phyloP scores from a whole-genome alignment of 2,888 invertebrate species.

The Auanema freiburgensis region DNA sequence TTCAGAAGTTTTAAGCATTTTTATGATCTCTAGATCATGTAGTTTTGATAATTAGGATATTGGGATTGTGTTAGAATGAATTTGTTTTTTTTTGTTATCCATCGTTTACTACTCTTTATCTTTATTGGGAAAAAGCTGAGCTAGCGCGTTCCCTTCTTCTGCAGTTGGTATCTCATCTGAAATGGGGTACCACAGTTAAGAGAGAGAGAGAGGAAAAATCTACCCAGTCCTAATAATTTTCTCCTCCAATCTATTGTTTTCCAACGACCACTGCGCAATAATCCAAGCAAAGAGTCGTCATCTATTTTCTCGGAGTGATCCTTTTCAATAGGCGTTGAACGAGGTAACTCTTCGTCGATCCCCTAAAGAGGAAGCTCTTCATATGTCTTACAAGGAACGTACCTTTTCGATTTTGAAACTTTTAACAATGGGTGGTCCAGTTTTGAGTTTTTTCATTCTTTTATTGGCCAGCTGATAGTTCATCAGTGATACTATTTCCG shows the following conservation, averaged over 20 bases:
- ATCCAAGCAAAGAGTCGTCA: slow-evolving; percentile 13
- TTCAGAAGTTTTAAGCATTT: no score
- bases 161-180: slow-evolving; percentile 37
- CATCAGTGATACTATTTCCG: no score
- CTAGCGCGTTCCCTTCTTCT: slow-evolving; percentile 38
- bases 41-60: no score
- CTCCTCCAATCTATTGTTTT: slow-evolving; percentile 15
- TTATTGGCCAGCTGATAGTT: no score
- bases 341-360: not conserved
- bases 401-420: slow-evolving; percentile 16
- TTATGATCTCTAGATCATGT: no score
- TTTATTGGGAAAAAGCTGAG: slow-evolving; percentile 27
- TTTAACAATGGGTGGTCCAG: no score
- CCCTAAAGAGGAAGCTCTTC: not conserved
- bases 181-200: slow-evolving; percentile 1
- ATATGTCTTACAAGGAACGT: not conserved
- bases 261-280: slow-evolving; percentile 15
- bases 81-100: not conserved
- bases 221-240: slow-evolving; percentile 17
- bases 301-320: slow-evolving; percentile 1
- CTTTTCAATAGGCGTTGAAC: not conserved
- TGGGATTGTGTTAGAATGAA: not conserved
- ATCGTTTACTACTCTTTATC: not conserved
- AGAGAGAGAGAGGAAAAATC: not conserved
- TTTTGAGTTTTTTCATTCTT: no score